phyloP scores from a whole-genome alignment of 2,797 vertebrate genomes.

The Chelmon rostratus region DNA sequence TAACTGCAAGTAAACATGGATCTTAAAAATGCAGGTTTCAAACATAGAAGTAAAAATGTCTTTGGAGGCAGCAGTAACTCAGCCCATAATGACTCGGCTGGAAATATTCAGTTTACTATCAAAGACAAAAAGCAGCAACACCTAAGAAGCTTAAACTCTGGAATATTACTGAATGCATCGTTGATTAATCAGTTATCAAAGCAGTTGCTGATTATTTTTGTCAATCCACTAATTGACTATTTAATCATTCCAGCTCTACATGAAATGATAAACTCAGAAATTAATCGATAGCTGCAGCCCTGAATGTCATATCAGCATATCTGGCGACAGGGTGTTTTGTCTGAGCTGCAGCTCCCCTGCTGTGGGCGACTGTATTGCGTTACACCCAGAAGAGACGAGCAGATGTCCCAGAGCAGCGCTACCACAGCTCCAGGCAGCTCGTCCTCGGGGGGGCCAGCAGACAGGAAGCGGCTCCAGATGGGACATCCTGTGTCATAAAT shows the following conservation, averaged over 20 bases:
- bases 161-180: not conserved
- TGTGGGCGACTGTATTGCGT: conserved; percentile 58
- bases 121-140: not conserved
- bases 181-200: not conserved
- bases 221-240: not conserved
- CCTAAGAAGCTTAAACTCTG: not conserved
- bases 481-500: conserved; percentile 83
- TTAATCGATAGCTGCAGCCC: not conserved
- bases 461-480: conserved; percentile 81
- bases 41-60: not conserved
- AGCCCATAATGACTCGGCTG: too few relatives aligned
- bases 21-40: not conserved
- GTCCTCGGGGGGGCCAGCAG: conserved; percentile 53
- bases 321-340: conserved; percentile 61
- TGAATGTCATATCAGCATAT: conserved; percentile 40
- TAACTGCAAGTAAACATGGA: not conserved
- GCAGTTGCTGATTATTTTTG: not conserved
- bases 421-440: conserved; percentile 53
- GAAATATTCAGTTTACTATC: too few relatives aligned
- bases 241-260: not conserved
- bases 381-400: conserved; percentile 77
- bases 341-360: conserved; percentile 25
- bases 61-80: too few relatives aligned
- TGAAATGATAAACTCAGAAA: not conserved
- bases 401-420: conserved; percentile 77